Conservation (phyloP, 2,888 invertebrate species). For the Drosophila lacicola region DNA sequence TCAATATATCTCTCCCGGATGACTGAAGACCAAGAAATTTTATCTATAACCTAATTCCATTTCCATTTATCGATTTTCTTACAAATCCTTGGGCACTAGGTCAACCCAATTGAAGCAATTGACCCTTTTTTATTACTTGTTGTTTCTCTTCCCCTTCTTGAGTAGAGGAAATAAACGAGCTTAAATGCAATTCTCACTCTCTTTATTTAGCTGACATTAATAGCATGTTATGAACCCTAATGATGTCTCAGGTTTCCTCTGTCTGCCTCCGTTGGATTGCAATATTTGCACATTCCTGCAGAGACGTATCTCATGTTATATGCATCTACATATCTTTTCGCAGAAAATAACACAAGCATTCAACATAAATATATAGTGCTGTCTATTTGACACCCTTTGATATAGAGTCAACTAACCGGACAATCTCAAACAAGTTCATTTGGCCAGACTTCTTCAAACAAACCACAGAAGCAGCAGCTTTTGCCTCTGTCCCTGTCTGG, state of each 20-base stretch:
- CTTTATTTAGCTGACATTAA: constrained; percentile 8
- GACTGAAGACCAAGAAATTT: neutral
- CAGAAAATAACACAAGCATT: constrained; percentile 15
- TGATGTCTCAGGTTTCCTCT: neutral
- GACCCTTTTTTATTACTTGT: constrained; percentile 8
- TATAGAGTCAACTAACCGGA: constrained; percentile 23
- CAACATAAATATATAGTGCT: neutral
- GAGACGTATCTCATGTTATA: neutral
- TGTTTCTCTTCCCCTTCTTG: neutral
- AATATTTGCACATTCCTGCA: neutral
- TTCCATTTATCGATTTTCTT: constrained; percentile 28
- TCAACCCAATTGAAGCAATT: constrained; percentile 19
- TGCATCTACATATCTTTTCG: neutral
- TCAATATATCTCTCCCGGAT: no score
- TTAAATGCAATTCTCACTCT: constrained; percentile 4
- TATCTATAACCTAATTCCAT: constrained; percentile 28
- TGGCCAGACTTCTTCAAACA: constrained; percentile 39
- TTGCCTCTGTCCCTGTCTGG: neutral
- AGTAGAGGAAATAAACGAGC: neutral
- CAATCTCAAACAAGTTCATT: constrained; percentile 38
- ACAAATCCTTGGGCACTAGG: constrained; percentile 5
- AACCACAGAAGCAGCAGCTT: constrained; percentile 27
- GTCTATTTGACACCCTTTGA: constrained; percentile 8
- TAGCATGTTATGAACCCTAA: neutral
- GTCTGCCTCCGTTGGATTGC: neutral